A percentile compares a stretch with the other conserved stretches of the same genome.
phyloP scores from a whole-genome alignment of 2,797 vertebrate genomes.

The Rachycentron canadum region DNA sequence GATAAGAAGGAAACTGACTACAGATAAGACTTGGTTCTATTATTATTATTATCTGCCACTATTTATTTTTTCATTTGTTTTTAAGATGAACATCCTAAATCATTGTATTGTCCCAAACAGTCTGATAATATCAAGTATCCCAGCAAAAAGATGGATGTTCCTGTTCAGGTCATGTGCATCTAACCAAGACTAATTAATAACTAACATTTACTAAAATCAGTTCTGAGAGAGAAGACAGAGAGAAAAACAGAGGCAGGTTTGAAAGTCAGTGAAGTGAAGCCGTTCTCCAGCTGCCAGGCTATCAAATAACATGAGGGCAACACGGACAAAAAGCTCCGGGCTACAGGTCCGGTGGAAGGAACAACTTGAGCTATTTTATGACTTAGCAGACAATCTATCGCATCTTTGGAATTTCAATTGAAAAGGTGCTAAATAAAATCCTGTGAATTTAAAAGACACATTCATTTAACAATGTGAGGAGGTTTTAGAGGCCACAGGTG shows the following conservation, averaged over 20 bases:
- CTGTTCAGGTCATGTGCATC: conserved; percentile 40
- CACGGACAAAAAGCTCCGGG: conserved; percentile 56
- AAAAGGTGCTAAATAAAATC: conserved; percentile 7
- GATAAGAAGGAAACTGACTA: conserved; percentile 40
- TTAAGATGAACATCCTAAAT: conserved; percentile 48
- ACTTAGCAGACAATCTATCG: conserved; percentile 32
- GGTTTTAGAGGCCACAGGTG: conserved; percentile 10
- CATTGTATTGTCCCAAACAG: conserved; percentile 17
- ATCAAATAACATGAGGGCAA: conserved; percentile 63
- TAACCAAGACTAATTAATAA: conserved; percentile 63
- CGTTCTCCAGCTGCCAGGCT: conserved; percentile 74
- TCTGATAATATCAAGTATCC: conserved; percentile 49
- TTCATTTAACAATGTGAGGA: background rate
- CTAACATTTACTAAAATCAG: conserved; percentile 73
- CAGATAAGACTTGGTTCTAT: conserved; percentile 39
- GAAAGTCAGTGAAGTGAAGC: conserved; percentile 59
- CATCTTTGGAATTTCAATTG: conserved; percentile 41
- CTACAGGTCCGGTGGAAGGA: conserved; percentile 15
- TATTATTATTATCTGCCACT: conserved; percentile 55
- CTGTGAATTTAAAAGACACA: background rate
- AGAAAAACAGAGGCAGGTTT: conserved; percentile 38
- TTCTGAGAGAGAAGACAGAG: conserved; percentile 27
- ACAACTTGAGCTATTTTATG: conserved; percentile 3
- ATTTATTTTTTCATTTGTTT: conserved; percentile 58
- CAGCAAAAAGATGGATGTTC: conserved; percentile 52